phyloP scores from a whole-genome alignment of 2,113 vertebrate species.

The Coptodon bakossiorum region DNA sequence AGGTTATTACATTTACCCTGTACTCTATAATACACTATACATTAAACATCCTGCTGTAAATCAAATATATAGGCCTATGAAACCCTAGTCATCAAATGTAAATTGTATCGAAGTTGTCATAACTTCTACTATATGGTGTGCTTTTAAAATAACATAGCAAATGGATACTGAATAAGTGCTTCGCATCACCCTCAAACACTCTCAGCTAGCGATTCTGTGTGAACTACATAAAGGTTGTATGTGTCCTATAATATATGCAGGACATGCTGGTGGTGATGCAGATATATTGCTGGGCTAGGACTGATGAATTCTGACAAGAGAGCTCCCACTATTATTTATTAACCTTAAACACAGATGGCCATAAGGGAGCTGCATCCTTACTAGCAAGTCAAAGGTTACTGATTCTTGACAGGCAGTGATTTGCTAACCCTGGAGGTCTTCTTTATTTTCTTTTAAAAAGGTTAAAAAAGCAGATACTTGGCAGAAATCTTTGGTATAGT shows the following conservation, averaged over 20 bases:
- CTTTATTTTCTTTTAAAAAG: not conserved
- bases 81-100: not conserved
- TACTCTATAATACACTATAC: not conserved
- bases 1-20: not conserved
- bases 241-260: not conserved
- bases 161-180: not conserved
- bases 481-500: fast-evolving
- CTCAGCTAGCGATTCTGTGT: not conserved
- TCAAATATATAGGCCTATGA: not conserved
- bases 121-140: not conserved
- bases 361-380: not conserved
- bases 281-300: not conserved
- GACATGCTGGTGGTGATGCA: not conserved
- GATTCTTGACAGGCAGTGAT: not conserved
- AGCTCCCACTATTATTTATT: not conserved
- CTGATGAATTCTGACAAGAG: slow-evolving; percentile 26
- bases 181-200: not conserved
- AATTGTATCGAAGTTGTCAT: not conserved
- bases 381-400: slow-evolving; percentile 10
- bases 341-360: not conserved
- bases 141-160: not conserved
- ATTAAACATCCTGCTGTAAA: not conserved
- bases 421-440: not conserved
- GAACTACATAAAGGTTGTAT: not conserved
- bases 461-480: not conserved